Evolutionary conservation across 2,113 vertebrate genomes (phyloP), one percentile per base, ranked within the genome.

Genomic region (Epinephelus moara): DNA sequence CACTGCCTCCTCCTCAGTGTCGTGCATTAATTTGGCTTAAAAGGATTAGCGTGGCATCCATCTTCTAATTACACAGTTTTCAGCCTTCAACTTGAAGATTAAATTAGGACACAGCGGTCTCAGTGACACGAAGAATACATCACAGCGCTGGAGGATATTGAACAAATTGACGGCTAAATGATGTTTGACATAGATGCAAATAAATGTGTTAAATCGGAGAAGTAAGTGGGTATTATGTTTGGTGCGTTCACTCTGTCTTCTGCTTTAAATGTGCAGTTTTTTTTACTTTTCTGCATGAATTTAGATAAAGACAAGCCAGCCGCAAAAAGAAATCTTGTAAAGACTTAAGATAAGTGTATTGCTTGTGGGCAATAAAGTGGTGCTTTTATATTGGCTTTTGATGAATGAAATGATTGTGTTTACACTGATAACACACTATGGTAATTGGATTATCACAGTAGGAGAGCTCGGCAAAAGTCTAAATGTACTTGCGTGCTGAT

Each of bases 51-150:
- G 23, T 79, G 82, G 89, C 79, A 80, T 78, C 81, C 64, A 75
- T 85, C 75, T 85, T 87, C 56, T 88, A 87, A 92, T 92, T 86
- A 84, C 89, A 85, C 92, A 82, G 75, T 81, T 91, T 89, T 79
- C 75, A 72, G 53, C 78, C 77, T 87, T 86, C 23, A 74, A 62
- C 45, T 86, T 61, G 37, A 61, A 72, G 53, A 88, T 75, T 85
- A 67, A 85, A 75, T 75, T 80, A 62, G 66, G 84, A 75, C 8
- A 72, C 45, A 84, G 55, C 4, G 7, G 47, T 40, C 64, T 80
- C 52, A 7, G 19, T 60, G 71, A 80, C 64, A 52, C 52, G 53
- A 60, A 6, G 37, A 82, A 77, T 55, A 53, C 47, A 66, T 73
- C 71, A 67, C 55, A 75, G 49, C 30, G 37, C 19, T 2, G 8